A percentile compares a stretch with the other conserved stretches of the same genome.
Conservation (phyloP, 2,113 vertebrate species). For the Haliaeetus leucogaster region DNA sequence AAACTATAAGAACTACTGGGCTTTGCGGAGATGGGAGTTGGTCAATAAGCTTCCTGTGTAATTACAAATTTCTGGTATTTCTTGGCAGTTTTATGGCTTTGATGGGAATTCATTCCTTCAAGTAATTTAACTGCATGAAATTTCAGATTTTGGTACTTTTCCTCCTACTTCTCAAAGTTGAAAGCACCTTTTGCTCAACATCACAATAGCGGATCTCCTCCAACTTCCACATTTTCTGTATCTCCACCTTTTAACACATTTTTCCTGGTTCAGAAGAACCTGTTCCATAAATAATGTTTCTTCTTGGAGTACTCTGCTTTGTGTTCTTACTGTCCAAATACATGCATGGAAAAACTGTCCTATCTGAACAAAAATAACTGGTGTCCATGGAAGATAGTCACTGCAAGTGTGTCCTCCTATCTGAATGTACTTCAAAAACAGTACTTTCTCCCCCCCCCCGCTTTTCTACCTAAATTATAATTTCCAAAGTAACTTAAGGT, state of each 20-base stretch:
- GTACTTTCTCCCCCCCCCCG: fast-evolving
- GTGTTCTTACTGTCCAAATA: background rate
- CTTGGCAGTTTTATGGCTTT: background rate
- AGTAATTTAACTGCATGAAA: background rate
- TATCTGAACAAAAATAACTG: background rate
- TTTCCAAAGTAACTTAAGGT: background rate
- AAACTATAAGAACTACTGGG: background rate
- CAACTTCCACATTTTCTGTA: background rate
- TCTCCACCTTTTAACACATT: background rate
- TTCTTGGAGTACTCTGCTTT: background rate
- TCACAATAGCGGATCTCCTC: background rate
- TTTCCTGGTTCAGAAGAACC: background rate
- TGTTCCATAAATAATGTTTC: background rate
- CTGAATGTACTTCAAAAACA: background rate
- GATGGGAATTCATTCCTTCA: background rate
- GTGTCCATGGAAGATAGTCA: background rate
- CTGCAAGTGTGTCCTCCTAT: background rate
- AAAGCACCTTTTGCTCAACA: background rate
- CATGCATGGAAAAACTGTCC: background rate
- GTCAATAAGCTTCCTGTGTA: background rate
- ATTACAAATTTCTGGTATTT: background rate
- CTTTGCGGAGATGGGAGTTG: background rate
- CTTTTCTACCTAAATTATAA: background rate
- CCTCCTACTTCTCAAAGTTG: background rate
- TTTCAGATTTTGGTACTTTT: background rate